Conservation (phyloP, 2,888 invertebrate genomes). For the Belgica antarctica region DNA sequence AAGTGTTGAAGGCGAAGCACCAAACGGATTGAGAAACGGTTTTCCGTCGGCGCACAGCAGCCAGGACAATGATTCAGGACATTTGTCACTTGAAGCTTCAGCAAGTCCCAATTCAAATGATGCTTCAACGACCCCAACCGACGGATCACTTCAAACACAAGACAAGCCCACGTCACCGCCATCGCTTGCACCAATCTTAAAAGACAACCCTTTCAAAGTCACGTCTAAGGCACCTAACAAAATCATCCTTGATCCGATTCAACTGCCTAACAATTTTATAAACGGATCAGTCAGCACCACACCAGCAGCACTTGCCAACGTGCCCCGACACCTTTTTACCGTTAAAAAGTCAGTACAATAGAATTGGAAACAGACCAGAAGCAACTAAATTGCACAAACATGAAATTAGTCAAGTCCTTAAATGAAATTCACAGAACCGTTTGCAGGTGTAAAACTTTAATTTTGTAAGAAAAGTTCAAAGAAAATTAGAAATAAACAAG, state of each 20-base stretch:
- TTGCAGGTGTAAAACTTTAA: not conserved
- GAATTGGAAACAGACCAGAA: not conserved
- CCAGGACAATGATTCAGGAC: conserved; percentile 47
- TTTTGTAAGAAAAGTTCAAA: not conserved
- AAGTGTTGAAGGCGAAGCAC: conserved; percentile 9
- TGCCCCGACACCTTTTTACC: conserved; percentile 48
- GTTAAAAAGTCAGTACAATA: conserved; percentile 45
- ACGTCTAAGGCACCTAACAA: conserved; percentile 47
- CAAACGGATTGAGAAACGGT: not conserved
- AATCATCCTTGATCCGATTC: conserved; percentile 48
- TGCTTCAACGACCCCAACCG: conserved; percentile 45
- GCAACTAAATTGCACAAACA: not conserved
- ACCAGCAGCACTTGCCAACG: conserved; percentile 21
- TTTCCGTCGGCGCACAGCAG: conserved; percentile 7
- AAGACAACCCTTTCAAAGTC: conserved; percentile 48
- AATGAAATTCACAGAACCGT: not conserved
- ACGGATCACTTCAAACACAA: conserved; percentile 44
- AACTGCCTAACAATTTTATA: conserved; percentile 46
- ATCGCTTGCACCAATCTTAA: conserved; percentile 41
- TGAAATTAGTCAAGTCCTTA: not conserved
- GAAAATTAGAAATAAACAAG: not conserved
- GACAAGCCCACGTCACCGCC: conserved; percentile 12
- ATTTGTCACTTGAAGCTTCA: conserved; percentile 47
- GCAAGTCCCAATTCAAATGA: conserved; percentile 46
- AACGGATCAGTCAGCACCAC: conserved; percentile 43